Conservation (phyloP, 1,140 invertebrate genomes). For the Bemisia tabaci region DNA sequence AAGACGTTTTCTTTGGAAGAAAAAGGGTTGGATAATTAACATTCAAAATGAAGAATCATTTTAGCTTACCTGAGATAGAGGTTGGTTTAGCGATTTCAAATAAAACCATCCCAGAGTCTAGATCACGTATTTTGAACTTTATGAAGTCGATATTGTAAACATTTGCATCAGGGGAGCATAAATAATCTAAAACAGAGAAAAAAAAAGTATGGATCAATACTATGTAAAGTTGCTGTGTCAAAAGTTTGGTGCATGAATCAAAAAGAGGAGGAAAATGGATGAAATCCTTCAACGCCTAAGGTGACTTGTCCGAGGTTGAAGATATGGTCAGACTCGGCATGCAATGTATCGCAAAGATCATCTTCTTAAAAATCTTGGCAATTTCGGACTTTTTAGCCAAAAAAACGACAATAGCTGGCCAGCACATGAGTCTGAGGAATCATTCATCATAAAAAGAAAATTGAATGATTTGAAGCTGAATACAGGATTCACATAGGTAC, state of each 20-base stretch:
- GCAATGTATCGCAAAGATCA: no score
- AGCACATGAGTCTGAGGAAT: no score
- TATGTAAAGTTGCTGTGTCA: conserved; percentile 7
- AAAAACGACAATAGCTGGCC: no score
- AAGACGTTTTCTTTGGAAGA: no score
- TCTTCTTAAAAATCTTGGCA: no score
- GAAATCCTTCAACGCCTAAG: neutral
- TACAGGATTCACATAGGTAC: no score
- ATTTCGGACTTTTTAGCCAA: no score
- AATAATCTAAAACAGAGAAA: conserved; percentile 48
- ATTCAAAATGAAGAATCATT: neutral
- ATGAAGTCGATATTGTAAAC: conserved; percentile 97
- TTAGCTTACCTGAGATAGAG: conserved; percentile 27
- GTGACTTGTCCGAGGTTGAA: neutral
- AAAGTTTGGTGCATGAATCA: conserved; percentile 2
- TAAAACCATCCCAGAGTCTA: conserved; percentile 80
- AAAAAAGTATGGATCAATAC: conserved; percentile 9
- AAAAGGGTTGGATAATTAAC: neutral
- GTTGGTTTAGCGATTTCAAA: conserved; percentile 96
- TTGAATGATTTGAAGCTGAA: no score
- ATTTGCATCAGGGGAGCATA: conserved; percentile 90
- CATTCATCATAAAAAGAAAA: no score
- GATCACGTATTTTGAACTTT: conserved; percentile 89
- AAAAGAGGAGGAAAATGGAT: conserved; percentile 4
- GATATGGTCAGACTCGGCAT: no score